Evolutionary conservation across 2,113 vertebrate genomes (phyloP).

Genomic region (Podarcis raffonei): DNA sequence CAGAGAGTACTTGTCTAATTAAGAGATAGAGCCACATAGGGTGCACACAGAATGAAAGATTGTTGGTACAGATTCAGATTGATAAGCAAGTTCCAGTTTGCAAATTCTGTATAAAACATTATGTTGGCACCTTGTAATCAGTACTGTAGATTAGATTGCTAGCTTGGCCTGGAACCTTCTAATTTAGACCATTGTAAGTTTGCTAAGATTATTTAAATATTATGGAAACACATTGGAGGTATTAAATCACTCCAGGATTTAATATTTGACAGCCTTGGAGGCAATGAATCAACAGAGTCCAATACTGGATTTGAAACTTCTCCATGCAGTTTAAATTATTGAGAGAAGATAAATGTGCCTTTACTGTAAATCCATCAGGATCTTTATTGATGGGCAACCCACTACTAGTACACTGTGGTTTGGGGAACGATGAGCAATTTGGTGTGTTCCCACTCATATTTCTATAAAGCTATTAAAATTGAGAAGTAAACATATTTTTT

Average conservation of each 20-base stretch:
- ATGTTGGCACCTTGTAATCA: not conserved
- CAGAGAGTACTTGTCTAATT: constrained; percentile 15
- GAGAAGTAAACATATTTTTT: not conserved
- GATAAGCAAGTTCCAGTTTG: not conserved
- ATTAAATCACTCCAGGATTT: not conserved
- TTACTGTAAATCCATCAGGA: not conserved
- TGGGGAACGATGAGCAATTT: not conserved
- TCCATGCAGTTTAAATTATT: constrained; percentile 14
- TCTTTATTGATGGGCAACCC: not conserved
- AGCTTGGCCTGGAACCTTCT: no score
- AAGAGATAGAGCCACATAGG: not conserved
- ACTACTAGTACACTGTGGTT: not conserved
- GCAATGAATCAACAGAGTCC: not conserved
- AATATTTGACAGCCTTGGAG: not conserved
- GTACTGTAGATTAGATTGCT: fast-evolving
- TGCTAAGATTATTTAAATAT: not conserved
- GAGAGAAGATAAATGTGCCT: not conserved
- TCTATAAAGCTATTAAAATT: not conserved
- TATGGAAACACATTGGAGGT: not conserved
- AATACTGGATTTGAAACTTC: not conserved
- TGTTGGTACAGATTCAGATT: not conserved
- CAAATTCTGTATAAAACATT: not conserved
- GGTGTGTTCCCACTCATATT: not conserved
- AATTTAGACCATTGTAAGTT: not conserved
- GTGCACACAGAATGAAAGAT: not conserved